Evolutionary conservation across 2,888 invertebrate species (phyloP).

Genomic region (Mythimna impura): DNA sequence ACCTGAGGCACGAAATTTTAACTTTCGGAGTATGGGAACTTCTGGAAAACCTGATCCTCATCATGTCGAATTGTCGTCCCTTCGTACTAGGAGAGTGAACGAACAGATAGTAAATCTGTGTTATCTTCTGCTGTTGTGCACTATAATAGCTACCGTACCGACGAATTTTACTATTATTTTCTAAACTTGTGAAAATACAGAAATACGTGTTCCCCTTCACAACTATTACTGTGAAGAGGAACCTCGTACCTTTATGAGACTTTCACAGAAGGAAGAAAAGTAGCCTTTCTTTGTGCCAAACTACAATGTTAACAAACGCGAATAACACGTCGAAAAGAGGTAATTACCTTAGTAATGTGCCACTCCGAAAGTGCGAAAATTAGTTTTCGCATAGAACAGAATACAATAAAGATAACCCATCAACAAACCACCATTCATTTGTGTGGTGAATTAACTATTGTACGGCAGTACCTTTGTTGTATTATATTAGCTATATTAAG

Average conservation of each 20-base stretch:
- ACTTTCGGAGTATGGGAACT: not conserved
- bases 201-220: not conserved
- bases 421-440: slow-evolving; percentile 56
- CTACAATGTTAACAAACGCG: slow-evolving; percentile 20
- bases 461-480: slow-evolving; percentile 53
- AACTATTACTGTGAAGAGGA: too few relatives aligned
- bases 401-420: slow-evolving; percentile 60
- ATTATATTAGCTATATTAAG: slow-evolving; percentile 55
- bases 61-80: not conserved
- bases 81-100: not conserved
- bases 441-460: slow-evolving; percentile 60
- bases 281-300: not conserved
- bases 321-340: slow-evolving; percentile 33
- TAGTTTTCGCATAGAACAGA: slow-evolving; percentile 59
- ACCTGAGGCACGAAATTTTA: not conserved
- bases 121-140: not conserved
- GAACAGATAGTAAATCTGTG: not conserved
- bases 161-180: not conserved
- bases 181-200: not conserved
- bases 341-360: slow-evolving; percentile 50
- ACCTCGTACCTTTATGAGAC: not conserved
- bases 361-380: slow-evolving; percentile 53
- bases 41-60: not conserved
- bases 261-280: not conserved
- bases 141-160: not conserved